A percentile compares a stretch with the other conserved stretches of the same genome.
These are phyloP conservation scores for Clitarchus hookeri DNA, from an alignment of 2,888 invertebrate species.

Conservation along the genomic window DNA sequence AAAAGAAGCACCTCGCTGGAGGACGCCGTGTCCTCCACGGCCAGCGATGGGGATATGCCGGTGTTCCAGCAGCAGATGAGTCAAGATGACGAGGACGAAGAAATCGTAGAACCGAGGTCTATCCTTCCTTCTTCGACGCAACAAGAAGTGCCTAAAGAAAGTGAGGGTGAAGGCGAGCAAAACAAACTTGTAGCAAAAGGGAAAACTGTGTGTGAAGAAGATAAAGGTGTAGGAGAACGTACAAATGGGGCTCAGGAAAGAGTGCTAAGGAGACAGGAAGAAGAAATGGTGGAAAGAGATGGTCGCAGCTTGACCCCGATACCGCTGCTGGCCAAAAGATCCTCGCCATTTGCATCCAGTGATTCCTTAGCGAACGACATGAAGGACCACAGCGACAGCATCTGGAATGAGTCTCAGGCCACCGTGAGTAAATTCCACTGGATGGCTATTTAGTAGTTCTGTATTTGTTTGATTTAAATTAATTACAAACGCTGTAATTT, in stretches of 20 bases:
- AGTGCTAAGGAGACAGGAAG: background rate
- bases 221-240: background rate
- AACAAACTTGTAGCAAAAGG: slow-evolving; percentile 19
- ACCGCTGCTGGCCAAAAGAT: slow-evolving; percentile 36
- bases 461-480: too few relatives aligned
- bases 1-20: slow-evolving; percentile 44
- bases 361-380: slow-evolving; percentile 81
- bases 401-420: slow-evolving; percentile 89
- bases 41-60: slow-evolving; percentile 38
- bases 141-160: background rate
- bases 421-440: slow-evolving; percentile 60
- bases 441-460: too few relatives aligned
- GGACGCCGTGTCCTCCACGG: slow-evolving; percentile 40
- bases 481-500: too few relatives aligned
- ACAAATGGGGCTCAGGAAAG: background rate
- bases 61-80: slow-evolving; percentile 34
- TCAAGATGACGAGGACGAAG: slow-evolving; percentile 34
- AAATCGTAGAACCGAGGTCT: background rate
- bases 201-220: background rate
- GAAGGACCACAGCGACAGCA: slow-evolving; percentile 82
- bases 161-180: slow-evolving; percentile 29
- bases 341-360: slow-evolving; percentile 77
- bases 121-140: background rate
- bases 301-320: slow-evolving; percentile 42
- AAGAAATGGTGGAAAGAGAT: slow-evolving; percentile 30